These are phyloP conservation scores for Manis pentadactyla DNA, from an alignment of 2,797 vertebrate species.

Conservation along the genomic window DNA sequence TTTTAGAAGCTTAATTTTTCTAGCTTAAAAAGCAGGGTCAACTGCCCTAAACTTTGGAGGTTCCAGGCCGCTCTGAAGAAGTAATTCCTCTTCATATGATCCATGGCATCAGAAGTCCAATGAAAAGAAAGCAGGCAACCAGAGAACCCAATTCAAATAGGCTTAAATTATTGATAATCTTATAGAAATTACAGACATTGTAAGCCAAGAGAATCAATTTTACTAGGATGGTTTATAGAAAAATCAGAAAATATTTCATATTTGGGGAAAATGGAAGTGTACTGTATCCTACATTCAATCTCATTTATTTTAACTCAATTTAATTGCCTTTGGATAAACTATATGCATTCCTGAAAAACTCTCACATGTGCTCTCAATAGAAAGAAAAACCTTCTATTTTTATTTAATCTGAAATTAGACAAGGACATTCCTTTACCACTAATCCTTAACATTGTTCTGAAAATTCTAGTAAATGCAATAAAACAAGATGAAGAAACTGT, in stretches of 20 bases:
- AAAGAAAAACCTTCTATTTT: slow-evolving; percentile 17
- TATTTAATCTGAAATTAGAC: slow-evolving; percentile 3
- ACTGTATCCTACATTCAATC: neutral
- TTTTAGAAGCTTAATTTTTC: slow-evolving; percentile 15
- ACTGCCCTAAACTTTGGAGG: neutral
- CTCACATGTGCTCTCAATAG: neutral
- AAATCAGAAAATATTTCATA: neutral
- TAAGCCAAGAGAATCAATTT: slow-evolving; percentile 7
- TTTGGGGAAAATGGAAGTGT: slow-evolving; percentile 16
- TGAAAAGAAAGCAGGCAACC: neutral
- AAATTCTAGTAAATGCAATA: slow-evolving; percentile 32
- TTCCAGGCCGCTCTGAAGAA: neutral
- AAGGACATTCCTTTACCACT: slow-evolving; percentile 25
- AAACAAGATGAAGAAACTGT: neutral
- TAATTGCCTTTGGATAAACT: neutral
- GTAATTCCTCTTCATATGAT: neutral
- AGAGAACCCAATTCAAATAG: neutral
- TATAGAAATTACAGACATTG: slow-evolving; percentile 10
- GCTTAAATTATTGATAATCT: neutral
- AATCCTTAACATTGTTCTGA: slow-evolving; percentile 34
- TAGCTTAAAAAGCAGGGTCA: slow-evolving; percentile 14
- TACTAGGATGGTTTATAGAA: neutral
- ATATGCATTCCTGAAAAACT: neutral
- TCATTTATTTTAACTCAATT: slow-evolving; percentile 27
- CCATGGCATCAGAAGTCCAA: neutral